Conservation (phyloP, 2,113 vertebrate species). For the Melanerpes aurifrons region DNA sequence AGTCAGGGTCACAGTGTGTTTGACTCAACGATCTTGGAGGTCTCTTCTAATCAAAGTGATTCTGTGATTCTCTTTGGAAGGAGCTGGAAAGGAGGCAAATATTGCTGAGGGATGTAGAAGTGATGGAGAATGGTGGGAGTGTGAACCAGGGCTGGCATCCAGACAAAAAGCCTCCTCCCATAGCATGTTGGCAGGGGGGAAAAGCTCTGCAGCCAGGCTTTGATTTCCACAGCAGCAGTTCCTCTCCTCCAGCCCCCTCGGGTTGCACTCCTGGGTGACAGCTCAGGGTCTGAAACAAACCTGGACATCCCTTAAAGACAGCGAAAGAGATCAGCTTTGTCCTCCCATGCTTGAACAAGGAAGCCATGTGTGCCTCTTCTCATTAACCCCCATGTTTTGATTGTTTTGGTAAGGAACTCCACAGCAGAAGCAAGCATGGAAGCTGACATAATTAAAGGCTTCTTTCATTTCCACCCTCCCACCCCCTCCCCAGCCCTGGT, state of each 20-base stretch:
- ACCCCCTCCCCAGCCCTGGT: background rate
- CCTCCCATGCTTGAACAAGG: background rate
- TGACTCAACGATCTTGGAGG: too few species aligned
- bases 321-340: background rate
- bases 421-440: background rate
- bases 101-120: too few species aligned
- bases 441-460: conserved; percentile 46
- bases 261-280: background rate
- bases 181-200: accelerated
- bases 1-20: too few species aligned
- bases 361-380: conserved; percentile 35
- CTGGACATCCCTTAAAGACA: background rate
- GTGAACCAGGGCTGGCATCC: background rate
- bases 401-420: background rate
- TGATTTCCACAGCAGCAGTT: accelerated
- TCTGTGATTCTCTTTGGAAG: too few species aligned
- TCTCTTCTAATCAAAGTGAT: too few species aligned
- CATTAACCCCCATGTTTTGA: conserved; percentile 20
- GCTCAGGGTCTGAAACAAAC: background rate
- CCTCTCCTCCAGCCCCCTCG: background rate
- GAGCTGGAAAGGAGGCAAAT: too few species aligned
- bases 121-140: accelerated
- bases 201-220: background rate
- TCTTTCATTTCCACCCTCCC: background rate
- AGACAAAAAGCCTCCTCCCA: background rate